These are phyloP conservation scores for Probaryconus sp. DNA, from an alignment of 1,140 invertebrate species.

Conservation along the genomic window DNA sequence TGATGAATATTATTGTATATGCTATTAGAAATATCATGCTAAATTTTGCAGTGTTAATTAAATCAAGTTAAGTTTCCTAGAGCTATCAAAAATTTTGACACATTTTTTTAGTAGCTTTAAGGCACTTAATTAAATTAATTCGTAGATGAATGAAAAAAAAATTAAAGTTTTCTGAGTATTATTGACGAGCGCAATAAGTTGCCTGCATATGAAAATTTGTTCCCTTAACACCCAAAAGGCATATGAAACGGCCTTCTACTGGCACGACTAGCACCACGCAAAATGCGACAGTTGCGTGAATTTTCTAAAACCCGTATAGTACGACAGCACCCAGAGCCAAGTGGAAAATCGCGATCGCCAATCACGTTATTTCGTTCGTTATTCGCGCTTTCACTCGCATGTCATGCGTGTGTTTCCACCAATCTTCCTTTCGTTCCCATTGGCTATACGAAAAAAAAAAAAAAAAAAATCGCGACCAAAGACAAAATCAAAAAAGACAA, in stretches of 20 bases:
- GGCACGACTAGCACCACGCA: constrained; percentile 55
- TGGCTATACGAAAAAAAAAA: constrained; percentile 30
- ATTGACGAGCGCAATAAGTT: constrained; percentile 20
- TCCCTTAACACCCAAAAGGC: constrained; percentile 23
- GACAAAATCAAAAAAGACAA: too few species aligned
- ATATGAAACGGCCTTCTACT: constrained; percentile 40
- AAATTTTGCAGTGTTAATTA: too few species aligned
- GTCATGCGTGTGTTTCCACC: constrained; percentile 57
- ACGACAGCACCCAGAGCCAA: constrained; percentile 47
- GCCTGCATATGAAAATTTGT: constrained; percentile 28
- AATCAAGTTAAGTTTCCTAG: too few species aligned
- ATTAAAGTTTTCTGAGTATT: too few species aligned
- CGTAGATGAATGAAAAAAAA: too few species aligned
- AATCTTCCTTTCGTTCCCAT: constrained; percentile 64
- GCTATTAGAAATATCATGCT: too few species aligned
- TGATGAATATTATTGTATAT: too few species aligned
- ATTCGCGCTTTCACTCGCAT: constrained; percentile 62
- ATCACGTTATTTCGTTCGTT: constrained; percentile 56
- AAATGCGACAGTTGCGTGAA: constrained; percentile 35
- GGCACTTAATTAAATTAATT: too few species aligned
- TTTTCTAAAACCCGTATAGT: constrained; percentile 9
- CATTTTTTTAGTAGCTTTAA: too few species aligned
- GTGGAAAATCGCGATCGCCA: constrained; percentile 53
- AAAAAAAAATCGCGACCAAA: constrained; percentile 10
- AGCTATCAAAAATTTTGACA: too few species aligned